Conservation (phyloP, 2,113 vertebrate genomes). For the Sciurus niger region DNA sequence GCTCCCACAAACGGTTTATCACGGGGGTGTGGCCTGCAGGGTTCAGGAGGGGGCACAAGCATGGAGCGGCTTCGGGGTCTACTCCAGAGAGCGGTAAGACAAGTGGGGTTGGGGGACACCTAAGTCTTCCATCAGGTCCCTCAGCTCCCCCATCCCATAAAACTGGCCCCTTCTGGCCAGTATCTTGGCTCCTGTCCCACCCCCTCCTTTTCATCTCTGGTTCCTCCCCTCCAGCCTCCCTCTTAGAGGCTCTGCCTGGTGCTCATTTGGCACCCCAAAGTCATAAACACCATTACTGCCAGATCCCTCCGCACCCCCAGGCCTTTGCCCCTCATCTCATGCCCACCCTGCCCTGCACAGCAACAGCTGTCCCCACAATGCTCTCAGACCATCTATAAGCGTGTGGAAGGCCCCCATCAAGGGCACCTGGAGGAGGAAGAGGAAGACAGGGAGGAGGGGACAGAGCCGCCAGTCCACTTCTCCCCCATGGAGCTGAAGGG, state of each 20-base stretch:
- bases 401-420: conserved; percentile 83
- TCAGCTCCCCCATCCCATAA: not conserved
- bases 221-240: not conserved
- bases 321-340: conserved; percentile 6
- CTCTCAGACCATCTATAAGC: conserved; percentile 80
- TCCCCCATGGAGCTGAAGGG: conserved; percentile 85
- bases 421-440: conserved; percentile 89
- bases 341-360: not conserved
- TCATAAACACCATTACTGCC: not conserved
- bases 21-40: conserved; percentile 39
- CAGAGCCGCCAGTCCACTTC: conserved; percentile 85
- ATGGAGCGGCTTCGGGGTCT: conserved; percentile 81
- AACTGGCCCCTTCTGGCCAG: not conserved
- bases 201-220: not conserved
- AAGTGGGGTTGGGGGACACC: not conserved
- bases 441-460: conserved; percentile 89
- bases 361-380: conserved; percentile 39
- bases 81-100: conserved; percentile 82
- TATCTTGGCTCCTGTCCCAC: not conserved
- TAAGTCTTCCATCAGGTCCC: not conserved
- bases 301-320: not conserved
- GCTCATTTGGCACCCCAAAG: not conserved
- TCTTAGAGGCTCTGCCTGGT: not conserved
- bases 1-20: conserved; percentile 83
- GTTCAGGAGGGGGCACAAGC: conserved; percentile 46